phyloP scores from a whole-genome alignment of 1,140 invertebrate genomes.

The Drosophila subobscura region DNA sequence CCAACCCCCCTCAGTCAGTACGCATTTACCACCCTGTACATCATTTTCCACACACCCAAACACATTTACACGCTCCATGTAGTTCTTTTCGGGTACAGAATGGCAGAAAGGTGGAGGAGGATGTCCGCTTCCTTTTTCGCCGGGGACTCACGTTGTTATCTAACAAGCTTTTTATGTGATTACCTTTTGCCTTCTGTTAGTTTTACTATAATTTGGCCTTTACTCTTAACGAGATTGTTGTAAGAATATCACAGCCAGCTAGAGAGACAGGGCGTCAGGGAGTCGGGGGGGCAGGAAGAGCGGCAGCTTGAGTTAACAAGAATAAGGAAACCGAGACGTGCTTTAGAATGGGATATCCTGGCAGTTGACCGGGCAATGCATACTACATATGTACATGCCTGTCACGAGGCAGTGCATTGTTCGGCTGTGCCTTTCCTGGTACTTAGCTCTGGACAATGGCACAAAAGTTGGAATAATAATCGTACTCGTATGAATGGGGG shows the following conservation, averaged over 20 bases:
- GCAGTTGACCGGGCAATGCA: constrained; percentile 15
- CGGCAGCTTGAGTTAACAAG: constrained; percentile 11
- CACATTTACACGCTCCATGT: constrained; percentile 66
- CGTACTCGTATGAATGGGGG: neutral
- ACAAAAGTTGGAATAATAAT: constrained; percentile 16
- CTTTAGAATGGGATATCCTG: neutral
- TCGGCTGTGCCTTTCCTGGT: constrained; percentile 40
- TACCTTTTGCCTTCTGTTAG: constrained; percentile 79
- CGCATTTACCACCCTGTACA: constrained; percentile 1
- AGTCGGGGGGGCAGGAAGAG: no score
- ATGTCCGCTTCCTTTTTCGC: constrained; percentile 60
- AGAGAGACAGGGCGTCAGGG: no score
- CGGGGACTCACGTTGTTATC: constrained; percentile 60
- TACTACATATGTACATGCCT: neutral
- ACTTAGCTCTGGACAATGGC: constrained; percentile 40
- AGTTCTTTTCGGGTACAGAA: constrained; percentile 40
- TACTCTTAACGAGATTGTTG: constrained; percentile 79
- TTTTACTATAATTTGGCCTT: constrained; percentile 80
- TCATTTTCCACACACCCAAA: constrained; percentile 32
- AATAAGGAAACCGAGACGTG: constrained; percentile 53
- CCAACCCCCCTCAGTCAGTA: neutral
- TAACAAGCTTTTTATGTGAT: constrained; percentile 81
- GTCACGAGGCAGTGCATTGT: constrained; percentile 27
- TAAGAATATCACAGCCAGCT: constrained; percentile 48
- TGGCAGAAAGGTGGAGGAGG: constrained; percentile 35